Base-by-base conservation (phyloP, 2,888 invertebrate genomes). In the Lordiphosa fenestrarum region DNA sequence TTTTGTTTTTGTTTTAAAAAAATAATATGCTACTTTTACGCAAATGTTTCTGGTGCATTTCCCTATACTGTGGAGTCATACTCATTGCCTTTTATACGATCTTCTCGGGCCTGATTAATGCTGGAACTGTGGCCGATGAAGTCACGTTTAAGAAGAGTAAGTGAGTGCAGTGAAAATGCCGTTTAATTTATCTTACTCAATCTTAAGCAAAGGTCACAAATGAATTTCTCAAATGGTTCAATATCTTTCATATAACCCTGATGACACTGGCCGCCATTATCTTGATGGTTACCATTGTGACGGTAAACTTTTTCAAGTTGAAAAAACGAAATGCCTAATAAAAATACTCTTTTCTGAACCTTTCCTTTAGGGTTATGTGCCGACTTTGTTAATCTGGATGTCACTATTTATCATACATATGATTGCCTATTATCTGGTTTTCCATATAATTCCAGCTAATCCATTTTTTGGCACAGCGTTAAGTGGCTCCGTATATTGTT, bases 71-170 rank as follows among this genome's bases (percentile, higher is more conserved):
- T 30, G 63, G 63, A 10, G 56, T 50, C 50, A 56, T 62, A 23
- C 7, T 62, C 15, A 15, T 62, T 15, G 35, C 63, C 1, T 63
- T 63, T 13, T 63, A 63, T 46, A 63, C 63, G 4, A 6, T 63
- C 6, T 30, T 62, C 5, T 23, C 41, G 6, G 63, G 62, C 7
- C 37, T 63, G 7, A 2, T 63, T 0, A 63, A 63, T 56, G 63
- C 62, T 2, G 56, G 23, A 4, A 62, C 46, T 2, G 1, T 55
- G 0, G 41, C 42, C 12, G 63, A 63, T 36, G 63, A 63, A 4
- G 5, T 23, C 12, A 25, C 37, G 4, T 63, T 25, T 37, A 41
- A 4, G 3, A 15, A 36, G 6, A 47, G 63, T 63, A 41, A 56
- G 63, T 54, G 6, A 2, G 7, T 42, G 19, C 2, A 1, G 1